Percentiles rank a stretch among this genome's conserved stretches.
These are phyloP conservation scores for Acrocephalus kingi DNA, from an alignment of 2,113 vertebrate genomes.

Conservation along the genomic window DNA sequence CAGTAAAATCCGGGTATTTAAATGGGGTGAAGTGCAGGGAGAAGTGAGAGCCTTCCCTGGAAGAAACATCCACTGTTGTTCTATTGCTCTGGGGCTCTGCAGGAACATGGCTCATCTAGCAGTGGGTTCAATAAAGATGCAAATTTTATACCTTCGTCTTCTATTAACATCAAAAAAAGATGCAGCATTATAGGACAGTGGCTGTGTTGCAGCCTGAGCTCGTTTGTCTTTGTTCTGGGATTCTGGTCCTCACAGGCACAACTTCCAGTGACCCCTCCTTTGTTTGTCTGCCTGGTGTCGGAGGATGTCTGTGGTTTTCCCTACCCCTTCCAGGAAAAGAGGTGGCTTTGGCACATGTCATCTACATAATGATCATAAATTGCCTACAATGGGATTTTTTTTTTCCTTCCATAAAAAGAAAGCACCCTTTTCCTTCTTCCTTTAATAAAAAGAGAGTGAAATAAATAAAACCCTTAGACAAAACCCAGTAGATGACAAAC, in stretches of 20 bases:
- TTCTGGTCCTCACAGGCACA: neutral
- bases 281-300: neutral
- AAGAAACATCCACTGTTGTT: neutral
- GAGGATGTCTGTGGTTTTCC: neutral
- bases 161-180: neutral
- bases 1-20: neutral
- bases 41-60: neutral
- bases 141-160: constrained; percentile 34
- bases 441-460: neutral
- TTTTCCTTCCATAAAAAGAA: neutral
- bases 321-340: neutral
- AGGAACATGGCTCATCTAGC: neutral
- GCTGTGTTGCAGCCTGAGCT: neutral
- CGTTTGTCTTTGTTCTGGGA: neutral
- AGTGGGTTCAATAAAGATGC: constrained; percentile 16
- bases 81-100: neutral
- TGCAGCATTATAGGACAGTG: neutral
- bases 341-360: neutral
- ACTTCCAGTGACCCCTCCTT: neutral
- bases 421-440: neutral
- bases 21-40: neutral
- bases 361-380: neutral
- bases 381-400: neutral
- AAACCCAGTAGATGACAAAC: neutral
- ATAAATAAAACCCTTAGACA: neutral